Percentiles rank a stretch among this genome's conserved stretches.
phyloP scores from a whole-genome alignment of 2,113 vertebrate genomes.

The Nothocercus julius region DNA sequence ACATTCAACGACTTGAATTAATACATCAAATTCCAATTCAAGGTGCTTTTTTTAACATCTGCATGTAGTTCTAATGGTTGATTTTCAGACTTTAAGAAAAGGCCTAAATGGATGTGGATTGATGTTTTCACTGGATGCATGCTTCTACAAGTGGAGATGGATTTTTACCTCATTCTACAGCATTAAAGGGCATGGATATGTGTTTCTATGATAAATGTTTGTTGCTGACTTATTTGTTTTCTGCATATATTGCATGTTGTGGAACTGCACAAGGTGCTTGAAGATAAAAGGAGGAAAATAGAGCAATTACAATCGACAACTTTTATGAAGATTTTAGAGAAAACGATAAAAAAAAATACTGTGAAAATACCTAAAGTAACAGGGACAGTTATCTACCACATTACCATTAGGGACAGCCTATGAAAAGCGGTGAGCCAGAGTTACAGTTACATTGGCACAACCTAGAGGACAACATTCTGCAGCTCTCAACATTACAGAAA shows the following conservation, averaged over 20 bases:
- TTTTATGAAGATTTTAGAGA: neutral
- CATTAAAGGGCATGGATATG: neutral
- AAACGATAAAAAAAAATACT: neutral
- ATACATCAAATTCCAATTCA: neutral
- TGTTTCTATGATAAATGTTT: neutral
- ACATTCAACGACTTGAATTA: neutral
- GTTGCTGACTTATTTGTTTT: neutral
- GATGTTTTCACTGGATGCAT: neutral
- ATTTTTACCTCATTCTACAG: neutral
- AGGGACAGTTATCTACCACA: neutral
- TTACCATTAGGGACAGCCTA: neutral
- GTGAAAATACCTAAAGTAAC: neutral
- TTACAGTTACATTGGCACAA: neutral
- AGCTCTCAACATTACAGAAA: too few species aligned
- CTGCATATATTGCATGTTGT: neutral
- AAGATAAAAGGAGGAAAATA: neutral
- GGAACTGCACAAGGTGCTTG: neutral
- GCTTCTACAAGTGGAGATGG: neutral
- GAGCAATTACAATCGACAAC: neutral
- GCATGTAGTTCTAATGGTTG: conserved; percentile 6
- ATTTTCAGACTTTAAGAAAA: neutral
- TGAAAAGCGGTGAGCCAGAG: neutral
- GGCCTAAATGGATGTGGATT: neutral
- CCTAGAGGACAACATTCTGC: too few species aligned
- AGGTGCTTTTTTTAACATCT: neutral